Evolutionary conservation across 2,797 vertebrate species (phyloP).

Genomic region (Leucoraja ocellata): DNA sequence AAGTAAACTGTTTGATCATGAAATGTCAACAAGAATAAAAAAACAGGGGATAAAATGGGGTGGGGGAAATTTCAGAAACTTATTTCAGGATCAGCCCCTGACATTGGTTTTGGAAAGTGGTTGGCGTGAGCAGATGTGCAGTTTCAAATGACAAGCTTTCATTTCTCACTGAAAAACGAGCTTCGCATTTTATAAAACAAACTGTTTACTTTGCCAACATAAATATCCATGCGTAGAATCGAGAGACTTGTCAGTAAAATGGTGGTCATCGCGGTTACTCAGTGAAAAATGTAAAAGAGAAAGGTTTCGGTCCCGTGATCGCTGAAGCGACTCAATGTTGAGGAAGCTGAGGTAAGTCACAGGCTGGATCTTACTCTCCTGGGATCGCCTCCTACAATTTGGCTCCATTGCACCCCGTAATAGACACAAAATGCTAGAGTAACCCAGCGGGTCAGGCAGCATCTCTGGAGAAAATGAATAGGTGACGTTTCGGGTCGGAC

Average conservation of each 20-base stretch:
- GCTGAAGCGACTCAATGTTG: not conserved
- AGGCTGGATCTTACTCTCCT: too few relatives aligned
- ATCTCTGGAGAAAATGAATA: too few relatives aligned
- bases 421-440: too few relatives aligned
- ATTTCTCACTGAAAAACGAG: conserved; percentile 53
- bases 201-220: conserved; percentile 61
- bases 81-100: not conserved
- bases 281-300: not conserved
- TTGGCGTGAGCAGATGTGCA: conserved; percentile 56
- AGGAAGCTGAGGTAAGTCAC: too few relatives aligned
- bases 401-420: too few relatives aligned
- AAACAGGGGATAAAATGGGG: too few relatives aligned
- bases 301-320: not conserved
- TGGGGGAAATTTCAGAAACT: not conserved
- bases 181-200: conserved; percentile 56
- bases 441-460: too few relatives aligned
- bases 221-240: conserved; percentile 56
- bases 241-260: conserved; percentile 56
- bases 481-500: too few relatives aligned
- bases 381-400: too few relatives aligned
- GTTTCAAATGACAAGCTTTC: conserved; percentile 59
- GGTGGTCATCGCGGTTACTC: not conserved
- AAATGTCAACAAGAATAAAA: not conserved
- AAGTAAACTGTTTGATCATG: conserved; percentile 4
- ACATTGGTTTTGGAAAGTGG: not conserved